Percentiles rank a stretch among this genome's conserved stretches.
Conservation (phyloP, 2,797 vertebrate species). For the Falco novaeseelandiae region DNA sequence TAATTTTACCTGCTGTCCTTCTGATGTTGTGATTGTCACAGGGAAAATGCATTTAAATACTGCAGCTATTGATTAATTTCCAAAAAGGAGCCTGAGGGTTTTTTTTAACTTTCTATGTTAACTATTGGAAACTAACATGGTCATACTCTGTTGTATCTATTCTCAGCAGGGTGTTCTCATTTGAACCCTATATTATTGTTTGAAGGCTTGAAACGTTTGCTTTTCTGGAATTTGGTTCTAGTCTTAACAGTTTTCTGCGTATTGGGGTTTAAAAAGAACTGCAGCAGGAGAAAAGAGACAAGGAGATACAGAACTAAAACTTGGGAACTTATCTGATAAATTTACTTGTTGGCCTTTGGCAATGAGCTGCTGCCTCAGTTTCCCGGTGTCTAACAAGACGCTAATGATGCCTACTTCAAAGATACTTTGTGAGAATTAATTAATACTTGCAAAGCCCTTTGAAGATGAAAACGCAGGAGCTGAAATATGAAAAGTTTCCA, state of each 20-base stretch:
- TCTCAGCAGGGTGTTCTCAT: neutral
- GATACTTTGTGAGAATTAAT: neutral
- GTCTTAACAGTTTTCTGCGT: neutral
- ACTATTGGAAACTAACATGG: neutral
- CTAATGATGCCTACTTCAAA: neutral
- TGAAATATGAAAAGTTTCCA: neutral
- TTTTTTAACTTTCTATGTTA: neutral
- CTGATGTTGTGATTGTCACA: neutral
- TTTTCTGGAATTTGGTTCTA: neutral
- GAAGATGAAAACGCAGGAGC: neutral
- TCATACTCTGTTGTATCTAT: neutral
- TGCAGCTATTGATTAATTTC: neutral
- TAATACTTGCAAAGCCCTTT: neutral
- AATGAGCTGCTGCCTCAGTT: neutral
- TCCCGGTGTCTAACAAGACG: neutral
- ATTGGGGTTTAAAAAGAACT: neutral
- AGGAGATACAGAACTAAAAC: neutral
- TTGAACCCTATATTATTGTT: neutral
- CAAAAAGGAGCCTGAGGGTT: neutral
- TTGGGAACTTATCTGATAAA: neutral
- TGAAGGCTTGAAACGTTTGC: neutral
- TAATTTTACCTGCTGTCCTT: neutral
- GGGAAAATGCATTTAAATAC: neutral
- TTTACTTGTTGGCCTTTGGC: rapidly evolving
- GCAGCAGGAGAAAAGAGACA: neutral